Evolutionary conservation across 2,113 vertebrate genomes (phyloP), one percentile per base, ranked within the genome.

Genomic region (Colinus virginianus): DNA sequence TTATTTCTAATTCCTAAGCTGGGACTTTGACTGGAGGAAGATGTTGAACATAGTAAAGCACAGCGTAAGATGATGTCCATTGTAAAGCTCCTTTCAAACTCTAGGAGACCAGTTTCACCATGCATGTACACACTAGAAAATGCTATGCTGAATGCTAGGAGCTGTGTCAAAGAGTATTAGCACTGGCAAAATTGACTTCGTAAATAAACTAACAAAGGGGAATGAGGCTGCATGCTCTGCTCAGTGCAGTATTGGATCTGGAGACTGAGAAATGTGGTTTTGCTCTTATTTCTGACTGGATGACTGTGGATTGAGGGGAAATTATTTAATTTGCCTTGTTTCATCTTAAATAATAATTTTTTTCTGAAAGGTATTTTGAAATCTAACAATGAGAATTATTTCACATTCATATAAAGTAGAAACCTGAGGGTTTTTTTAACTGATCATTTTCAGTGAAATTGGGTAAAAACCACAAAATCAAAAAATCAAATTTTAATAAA

Each of bases 391-490:
- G 71, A 58, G 87, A 82, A 81, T 23, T 64, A 28, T 17, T 45
- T 7, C 76, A 26, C 21, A 19, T 69, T 22, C 20, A 18, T 20
- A 13, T 58, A 55, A 80, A 45, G 38, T 32, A 83, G 28, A 49
- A 87, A 34, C 30, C 1, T 62, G 10, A 11, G 3, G 25, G 13
- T 26, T 48, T 25, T 93, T 82, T 81, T 69, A 56, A 42, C 5
- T 46, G 45, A 21, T 0, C 5, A 16, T 80, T 80, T 88, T 84
- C 9, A 32, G 0, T 61, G 56, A 17, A 59, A 68, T 0, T 28
- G 20, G 40, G 10, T 55, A 8, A 45, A 66, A 66, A 34, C 8
- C 17, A 18, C 32, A 6, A 18, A 63, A 83, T 28, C 8, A 53
- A 46, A 70, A 92, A 80, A 45, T 36, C 1, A 9, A 81, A 84